These are phyloP conservation scores for Nyctibius bracteatus DNA, from an alignment of 2,113 vertebrate genomes.

Conservation along the genomic window DNA sequence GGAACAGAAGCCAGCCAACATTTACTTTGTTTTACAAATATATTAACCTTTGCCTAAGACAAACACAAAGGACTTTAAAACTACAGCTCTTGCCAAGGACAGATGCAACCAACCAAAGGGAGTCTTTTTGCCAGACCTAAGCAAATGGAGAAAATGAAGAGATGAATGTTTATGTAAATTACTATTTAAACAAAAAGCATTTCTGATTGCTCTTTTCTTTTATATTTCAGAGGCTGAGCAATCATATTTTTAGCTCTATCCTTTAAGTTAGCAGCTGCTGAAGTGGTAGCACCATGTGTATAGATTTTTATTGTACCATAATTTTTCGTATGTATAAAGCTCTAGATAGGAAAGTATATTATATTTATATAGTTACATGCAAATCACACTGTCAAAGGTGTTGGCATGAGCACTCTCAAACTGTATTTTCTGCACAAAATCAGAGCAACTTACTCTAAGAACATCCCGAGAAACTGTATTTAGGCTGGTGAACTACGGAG, in stretches of 20 bases:
- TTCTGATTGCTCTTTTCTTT: slow-evolving; percentile 71
- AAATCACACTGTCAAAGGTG: slow-evolving; percentile 12
- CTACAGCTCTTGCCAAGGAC: slow-evolving; percentile 57
- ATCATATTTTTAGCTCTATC: slow-evolving; percentile 57
- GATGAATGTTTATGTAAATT: slow-evolving; percentile 70
- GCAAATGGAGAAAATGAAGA: slow-evolving; percentile 65
- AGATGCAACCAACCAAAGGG: slow-evolving; percentile 20
- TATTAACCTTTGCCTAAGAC: slow-evolving; percentile 2
- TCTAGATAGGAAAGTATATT: slow-evolving; percentile 43
- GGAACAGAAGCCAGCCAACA: slow-evolving; percentile 4
- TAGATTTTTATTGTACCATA: slow-evolving; percentile 67
- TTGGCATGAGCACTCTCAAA: not conserved
- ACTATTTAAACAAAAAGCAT: slow-evolving; percentile 72
- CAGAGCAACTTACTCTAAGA: slow-evolving; percentile 6
- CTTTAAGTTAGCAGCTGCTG: slow-evolving; percentile 44
- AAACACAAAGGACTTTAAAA: slow-evolving; percentile 49
- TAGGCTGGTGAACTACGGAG: slow-evolving; percentile 30
- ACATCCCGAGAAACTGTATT: not conserved
- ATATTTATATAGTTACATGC: slow-evolving; percentile 53
- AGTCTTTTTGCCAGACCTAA: slow-evolving; percentile 55
- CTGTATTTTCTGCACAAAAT: slow-evolving; percentile 20
- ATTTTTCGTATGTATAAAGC: slow-evolving; percentile 65
- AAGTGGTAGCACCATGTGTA: slow-evolving; percentile 43
- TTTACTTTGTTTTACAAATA: slow-evolving; percentile 30
- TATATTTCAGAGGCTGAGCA: slow-evolving; percentile 63